These are phyloP conservation scores for Pristionchus japonicus DNA, from an alignment of 2,888 invertebrate genomes.

Conservation along the genomic window DNA sequence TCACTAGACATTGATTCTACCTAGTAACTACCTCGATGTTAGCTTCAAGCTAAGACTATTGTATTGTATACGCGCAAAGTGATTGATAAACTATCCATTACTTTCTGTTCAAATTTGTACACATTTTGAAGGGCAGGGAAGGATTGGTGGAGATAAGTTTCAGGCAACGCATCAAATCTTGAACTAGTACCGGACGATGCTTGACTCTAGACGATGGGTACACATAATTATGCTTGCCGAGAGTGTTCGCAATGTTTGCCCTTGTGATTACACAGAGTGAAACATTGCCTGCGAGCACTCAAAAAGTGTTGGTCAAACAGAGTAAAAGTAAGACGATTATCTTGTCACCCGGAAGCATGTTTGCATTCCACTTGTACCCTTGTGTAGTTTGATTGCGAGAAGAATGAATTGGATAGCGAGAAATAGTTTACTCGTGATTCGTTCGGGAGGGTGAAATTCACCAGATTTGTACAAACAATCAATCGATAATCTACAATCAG, in stretches of 20 bases:
- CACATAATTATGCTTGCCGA: not conserved
- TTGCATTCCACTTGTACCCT: not conserved
- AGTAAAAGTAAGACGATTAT: not conserved
- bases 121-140: not conserved
- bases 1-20: not conserved
- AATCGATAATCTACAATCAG: constrained; percentile 30
- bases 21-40: not conserved
- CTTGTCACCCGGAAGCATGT: not conserved
- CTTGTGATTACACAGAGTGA: constrained; percentile 9
- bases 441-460: constrained; percentile 26
- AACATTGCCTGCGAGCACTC: not conserved
- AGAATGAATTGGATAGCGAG: not conserved
- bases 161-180: not conserved
- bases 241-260: not conserved
- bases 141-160: not conserved
- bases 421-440: constrained; percentile 44
- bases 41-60: constrained; percentile 5
- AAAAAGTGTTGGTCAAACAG: not conserved
- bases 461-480: too few relatives aligned
- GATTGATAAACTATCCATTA: not conserved
- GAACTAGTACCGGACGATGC: not conserved
- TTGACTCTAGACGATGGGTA: not conserved
- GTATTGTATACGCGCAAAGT: not conserved
- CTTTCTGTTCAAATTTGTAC: not conserved
- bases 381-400: not conserved